phyloP scores from a whole-genome alignment of 2,113 vertebrate genomes.

The Xiphias gladius region DNA sequence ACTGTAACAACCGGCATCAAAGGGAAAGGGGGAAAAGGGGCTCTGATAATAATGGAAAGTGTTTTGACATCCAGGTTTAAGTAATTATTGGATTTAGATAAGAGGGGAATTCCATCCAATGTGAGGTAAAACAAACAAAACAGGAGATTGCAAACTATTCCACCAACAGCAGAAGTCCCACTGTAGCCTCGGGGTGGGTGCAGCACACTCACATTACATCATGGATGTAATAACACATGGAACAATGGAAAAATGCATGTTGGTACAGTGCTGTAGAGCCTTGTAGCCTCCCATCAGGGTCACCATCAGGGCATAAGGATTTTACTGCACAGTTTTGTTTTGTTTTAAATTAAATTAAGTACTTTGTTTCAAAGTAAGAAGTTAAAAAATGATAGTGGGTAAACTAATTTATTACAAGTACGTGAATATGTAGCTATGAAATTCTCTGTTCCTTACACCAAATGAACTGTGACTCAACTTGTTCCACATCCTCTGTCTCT shows the following conservation, averaged over 20 bases:
- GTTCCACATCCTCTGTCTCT: constrained; percentile 62
- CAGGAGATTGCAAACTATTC: constrained; percentile 71
- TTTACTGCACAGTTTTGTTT: not conserved
- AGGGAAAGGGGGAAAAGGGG: constrained; percentile 36
- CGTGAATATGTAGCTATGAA: not conserved
- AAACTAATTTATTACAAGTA: not conserved
- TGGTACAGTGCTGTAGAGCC: constrained; percentile 53
- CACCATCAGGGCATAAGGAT: constrained; percentile 56
- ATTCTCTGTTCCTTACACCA: constrained; percentile 32
- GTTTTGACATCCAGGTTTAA: constrained; percentile 82
- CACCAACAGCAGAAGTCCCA: constrained; percentile 66
- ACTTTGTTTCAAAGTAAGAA: not conserved
- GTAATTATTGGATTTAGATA: constrained; percentile 85
- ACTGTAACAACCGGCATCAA: constrained; percentile 71
- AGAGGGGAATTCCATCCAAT: constrained; percentile 80
- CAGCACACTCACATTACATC: constrained; percentile 72
- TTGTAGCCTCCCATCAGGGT: constrained; percentile 50
- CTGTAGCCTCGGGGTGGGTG: constrained; percentile 47
- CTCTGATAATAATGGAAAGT: constrained; percentile 75
- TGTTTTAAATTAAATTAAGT: not conserved
- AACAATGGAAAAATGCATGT: constrained; percentile 76
- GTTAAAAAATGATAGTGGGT: not conserved
- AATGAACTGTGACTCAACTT: constrained; percentile 69
- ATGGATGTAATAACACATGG: constrained; percentile 69
- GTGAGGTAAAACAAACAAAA: constrained; percentile 76